phyloP scores from a whole-genome alignment of 2,797 vertebrate species.

The Gallinago solitaria region DNA sequence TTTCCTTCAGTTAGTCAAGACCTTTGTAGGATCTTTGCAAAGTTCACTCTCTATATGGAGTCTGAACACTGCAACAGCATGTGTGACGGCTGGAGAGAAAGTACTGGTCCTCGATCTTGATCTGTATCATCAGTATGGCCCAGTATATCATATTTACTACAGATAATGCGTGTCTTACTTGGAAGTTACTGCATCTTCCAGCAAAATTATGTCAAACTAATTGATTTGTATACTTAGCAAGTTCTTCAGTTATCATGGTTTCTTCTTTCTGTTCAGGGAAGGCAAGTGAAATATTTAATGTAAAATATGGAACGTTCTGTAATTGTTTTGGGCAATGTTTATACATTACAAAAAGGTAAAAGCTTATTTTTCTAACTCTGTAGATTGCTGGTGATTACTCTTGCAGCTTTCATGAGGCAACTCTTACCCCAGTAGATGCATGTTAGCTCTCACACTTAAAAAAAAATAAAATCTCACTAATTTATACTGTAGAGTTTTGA shows the following conservation, averaged over 20 bases:
- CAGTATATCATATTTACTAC: accelerated
- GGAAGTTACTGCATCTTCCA: not conserved
- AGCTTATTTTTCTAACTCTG: not conserved
- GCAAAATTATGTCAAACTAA: not conserved
- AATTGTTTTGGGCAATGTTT: not conserved
- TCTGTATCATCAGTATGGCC: not conserved
- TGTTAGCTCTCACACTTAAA: not conserved
- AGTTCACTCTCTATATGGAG: not conserved
- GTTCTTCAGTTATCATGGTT: not conserved
- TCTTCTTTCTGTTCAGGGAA: not conserved
- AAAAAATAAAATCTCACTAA: not conserved
- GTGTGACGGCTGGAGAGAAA: not conserved
- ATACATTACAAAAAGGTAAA: not conserved
- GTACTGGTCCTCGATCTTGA: not conserved
- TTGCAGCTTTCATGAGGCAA: not conserved
- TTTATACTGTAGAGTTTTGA: not conserved
- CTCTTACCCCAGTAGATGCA: not conserved
- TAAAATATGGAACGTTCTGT: not conserved
- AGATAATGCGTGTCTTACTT: not conserved
- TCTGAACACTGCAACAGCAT: not conserved
- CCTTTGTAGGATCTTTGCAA: not conserved
- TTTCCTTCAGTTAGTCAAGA: not conserved
- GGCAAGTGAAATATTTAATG: not conserved
- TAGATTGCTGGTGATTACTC: not conserved
- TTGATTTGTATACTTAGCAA: not conserved